Conservation (phyloP, 1,140 invertebrate genomes). For the Oedothorax gibbosus region DNA sequence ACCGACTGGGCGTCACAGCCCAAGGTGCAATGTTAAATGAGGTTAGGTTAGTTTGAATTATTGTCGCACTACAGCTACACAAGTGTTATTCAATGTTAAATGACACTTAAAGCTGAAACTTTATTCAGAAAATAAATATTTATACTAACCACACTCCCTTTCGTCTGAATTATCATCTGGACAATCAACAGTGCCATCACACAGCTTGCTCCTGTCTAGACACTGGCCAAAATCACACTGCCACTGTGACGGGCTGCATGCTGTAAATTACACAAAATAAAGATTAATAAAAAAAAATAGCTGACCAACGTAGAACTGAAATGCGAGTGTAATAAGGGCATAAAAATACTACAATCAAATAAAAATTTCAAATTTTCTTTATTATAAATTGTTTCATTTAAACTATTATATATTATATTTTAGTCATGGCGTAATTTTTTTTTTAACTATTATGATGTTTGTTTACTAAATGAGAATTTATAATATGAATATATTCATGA, state of each 20-base stretch:
- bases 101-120: too few species aligned
- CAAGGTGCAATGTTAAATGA: too few species aligned
- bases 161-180: conserved; percentile 64
- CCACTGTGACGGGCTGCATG: conserved; percentile 56
- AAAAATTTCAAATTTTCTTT: neutral
- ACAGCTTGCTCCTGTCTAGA: conserved; percentile 60
- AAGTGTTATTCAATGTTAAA: too few species aligned
- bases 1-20: too few species aligned
- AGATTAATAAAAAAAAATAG: neutral
- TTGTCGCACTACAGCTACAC: too few species aligned
- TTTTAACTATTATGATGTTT: too few species aligned
- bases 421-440: too few species aligned
- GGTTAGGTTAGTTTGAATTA: too few species aligned
- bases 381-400: neutral
- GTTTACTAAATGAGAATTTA: too few species aligned
- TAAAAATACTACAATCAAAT: neutral
- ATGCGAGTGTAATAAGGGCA: neutral
- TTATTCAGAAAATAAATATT: neutral
- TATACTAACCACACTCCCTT: conserved; percentile 63
- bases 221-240: conserved; percentile 63
- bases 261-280: conserved; percentile 13
- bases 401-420: too few species aligned
- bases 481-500: too few species aligned
- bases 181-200: conserved; percentile 64
- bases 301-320: neutral